Conservation (phyloP, 1,140 invertebrate genomes). For the Zaprionus capensis region DNA sequence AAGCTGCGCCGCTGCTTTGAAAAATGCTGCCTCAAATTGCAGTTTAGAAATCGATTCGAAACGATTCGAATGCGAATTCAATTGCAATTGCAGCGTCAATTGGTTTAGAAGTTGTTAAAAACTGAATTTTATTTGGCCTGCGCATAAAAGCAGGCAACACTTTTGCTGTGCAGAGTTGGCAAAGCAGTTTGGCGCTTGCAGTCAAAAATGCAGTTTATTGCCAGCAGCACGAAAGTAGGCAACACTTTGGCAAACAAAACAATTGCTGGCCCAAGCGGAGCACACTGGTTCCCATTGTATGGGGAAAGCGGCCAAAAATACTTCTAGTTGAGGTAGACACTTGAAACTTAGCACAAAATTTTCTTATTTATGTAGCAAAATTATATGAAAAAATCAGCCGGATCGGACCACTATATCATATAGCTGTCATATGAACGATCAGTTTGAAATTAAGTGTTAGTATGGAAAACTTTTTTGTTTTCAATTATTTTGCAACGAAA, state of each 20-base stretch:
- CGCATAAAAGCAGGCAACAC: background rate
- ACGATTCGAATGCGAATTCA: background rate
- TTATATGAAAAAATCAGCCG: too few species aligned
- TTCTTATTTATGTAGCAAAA: too few species aligned
- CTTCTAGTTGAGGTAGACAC: too few species aligned
- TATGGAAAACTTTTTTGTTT: too few species aligned
- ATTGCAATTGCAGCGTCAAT: background rate
- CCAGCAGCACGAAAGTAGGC: slow-evolving; percentile 37
- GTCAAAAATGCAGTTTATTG: slow-evolving; percentile 42
- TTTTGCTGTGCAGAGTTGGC: background rate
- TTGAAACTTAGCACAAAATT: too few species aligned
- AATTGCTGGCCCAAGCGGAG: background rate
- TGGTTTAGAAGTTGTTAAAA: background rate
- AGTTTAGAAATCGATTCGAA: background rate
- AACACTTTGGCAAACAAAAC: slow-evolving; percentile 40
- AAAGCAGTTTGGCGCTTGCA: background rate
- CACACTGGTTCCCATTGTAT: too few species aligned
- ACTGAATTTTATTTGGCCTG: background rate
- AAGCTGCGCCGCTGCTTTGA: slow-evolving; percentile 35
- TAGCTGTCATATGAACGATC: too few species aligned
- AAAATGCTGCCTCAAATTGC: slow-evolving; percentile 50
- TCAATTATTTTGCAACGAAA: too few species aligned
- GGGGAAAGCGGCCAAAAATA: too few species aligned
- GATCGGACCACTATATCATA: too few species aligned
- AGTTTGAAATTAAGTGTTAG: too few species aligned